These are phyloP conservation scores for Coreoperca whiteheadi DNA, from an alignment of 2,113 vertebrate species.

Conservation along the genomic window DNA sequence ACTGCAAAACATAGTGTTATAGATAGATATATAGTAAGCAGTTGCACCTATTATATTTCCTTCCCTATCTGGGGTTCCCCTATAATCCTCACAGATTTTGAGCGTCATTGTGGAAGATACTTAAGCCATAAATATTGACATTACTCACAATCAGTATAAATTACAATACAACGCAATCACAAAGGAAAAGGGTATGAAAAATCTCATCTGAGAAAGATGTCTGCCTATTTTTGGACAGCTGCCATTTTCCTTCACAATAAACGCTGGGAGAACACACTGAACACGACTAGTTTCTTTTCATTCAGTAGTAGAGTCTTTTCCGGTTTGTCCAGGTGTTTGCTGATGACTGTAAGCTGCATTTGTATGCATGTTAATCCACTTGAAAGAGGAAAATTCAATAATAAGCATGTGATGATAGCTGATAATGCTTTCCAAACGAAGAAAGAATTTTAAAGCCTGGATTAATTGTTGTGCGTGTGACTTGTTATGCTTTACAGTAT, in stretches of 20 bases:
- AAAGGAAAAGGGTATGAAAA: neutral
- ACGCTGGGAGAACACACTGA: neutral
- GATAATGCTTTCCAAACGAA: neutral
- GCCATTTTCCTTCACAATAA: neutral
- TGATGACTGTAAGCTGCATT: too few relatives aligned
- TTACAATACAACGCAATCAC: neutral
- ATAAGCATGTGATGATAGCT: too few relatives aligned
- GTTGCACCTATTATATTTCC: neutral
- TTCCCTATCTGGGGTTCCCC: constrained; percentile 16
- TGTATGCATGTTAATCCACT: neutral
- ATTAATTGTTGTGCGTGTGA: neutral
- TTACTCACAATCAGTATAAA: neutral
- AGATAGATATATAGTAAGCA: neutral
- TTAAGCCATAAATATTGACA: neutral
- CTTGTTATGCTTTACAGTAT: neutral
- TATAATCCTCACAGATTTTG: constrained; percentile 1
- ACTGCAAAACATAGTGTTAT: neutral
- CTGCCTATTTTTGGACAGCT: neutral
- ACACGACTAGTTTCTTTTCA: neutral
- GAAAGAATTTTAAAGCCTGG: neutral
- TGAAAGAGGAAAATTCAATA: neutral
- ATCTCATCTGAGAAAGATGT: neutral
- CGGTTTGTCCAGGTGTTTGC: neutral
- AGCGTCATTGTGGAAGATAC: neutral
- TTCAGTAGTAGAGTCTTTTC: neutral